These are phyloP conservation scores for Tridacna gigas DNA, from an alignment of 2,888 invertebrate genomes.

Conservation along the genomic window DNA sequence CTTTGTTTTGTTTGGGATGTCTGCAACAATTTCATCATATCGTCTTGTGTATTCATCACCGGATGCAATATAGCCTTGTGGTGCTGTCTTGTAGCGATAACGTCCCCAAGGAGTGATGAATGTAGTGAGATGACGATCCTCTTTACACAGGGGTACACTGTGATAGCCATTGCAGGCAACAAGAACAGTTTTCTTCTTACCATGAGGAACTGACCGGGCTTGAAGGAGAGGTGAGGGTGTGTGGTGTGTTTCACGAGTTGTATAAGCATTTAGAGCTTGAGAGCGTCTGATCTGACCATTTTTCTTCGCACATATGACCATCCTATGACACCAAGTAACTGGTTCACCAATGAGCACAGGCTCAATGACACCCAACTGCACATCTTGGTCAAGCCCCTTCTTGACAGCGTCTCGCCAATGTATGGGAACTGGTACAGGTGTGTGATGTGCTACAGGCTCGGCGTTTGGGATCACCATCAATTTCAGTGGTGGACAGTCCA, in stretches of 20 bases:
- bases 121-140: conserved; percentile 66
- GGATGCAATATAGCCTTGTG: conserved; percentile 68
- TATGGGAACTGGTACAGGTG: conserved; percentile 73
- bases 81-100: conserved; percentile 65
- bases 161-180: conserved; percentile 67
- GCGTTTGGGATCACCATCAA: conserved; percentile 70
- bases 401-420: conserved; percentile 74
- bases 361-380: conserved; percentile 65
- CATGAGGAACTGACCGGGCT: conserved; percentile 47
- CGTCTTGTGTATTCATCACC: conserved; percentile 70
- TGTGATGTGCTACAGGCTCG: conserved; percentile 68
- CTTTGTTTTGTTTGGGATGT: conserved; percentile 69
- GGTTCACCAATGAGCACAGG: conserved; percentile 50
- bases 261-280: conserved; percentile 68
- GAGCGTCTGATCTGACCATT: conserved; percentile 68
- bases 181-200: conserved; percentile 63
- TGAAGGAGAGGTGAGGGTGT: conserved; percentile 66
- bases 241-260: conserved; percentile 67
- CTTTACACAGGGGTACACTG: conserved; percentile 53
- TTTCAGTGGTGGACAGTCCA: conserved; percentile 64
- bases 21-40: conserved; percentile 70
- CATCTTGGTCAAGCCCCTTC: conserved; percentile 69
- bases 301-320: conserved; percentile 42
- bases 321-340: conserved; percentile 22
- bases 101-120: conserved; percentile 70